Conservation (phyloP, 1,140 invertebrate genomes). For the Ctenoplectra terminalis region DNA sequence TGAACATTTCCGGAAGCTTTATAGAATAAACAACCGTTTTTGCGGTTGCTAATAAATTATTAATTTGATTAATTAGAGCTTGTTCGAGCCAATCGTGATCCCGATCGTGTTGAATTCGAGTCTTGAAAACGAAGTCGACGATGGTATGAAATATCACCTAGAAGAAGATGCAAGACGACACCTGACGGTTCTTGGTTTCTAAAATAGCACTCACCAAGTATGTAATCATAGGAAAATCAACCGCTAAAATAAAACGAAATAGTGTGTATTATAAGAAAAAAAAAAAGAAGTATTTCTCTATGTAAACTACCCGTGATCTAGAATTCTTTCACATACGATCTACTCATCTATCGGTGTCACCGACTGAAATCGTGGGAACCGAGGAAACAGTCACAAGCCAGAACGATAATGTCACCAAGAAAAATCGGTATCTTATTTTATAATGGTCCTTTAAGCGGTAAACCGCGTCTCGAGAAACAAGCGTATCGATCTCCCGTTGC, state of each 20-base stretch:
- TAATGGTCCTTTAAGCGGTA: slow-evolving; percentile 45
- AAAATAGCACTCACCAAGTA: not conserved
- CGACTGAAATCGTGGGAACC: slow-evolving; percentile 29
- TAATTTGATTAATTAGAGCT: not conserved
- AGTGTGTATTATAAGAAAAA: no score
- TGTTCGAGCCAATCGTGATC: not conserved
- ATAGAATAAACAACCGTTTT: no score
- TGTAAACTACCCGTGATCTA: not conserved
- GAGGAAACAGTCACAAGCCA: slow-evolving; percentile 11
- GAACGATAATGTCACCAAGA: not conserved
- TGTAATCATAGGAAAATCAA: not conserved
- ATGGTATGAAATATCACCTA: slow-evolving; percentile 23
- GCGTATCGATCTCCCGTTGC: slow-evolving; percentile 42
- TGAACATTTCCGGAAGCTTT: no score
- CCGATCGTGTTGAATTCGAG: not conserved
- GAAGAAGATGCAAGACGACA: slow-evolving; percentile 8
- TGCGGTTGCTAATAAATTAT: not conserved
- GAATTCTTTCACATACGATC: not conserved
- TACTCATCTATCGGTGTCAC: not conserved
- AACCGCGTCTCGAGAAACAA: slow-evolving; percentile 39
- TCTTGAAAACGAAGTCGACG: not conserved
- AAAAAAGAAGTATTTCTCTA: no score
- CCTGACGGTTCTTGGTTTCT: slow-evolving; percentile 1
- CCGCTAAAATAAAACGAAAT: not conserved
- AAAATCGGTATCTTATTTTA: slow-evolving; percentile 39